Evolutionary conservation across 2,888 invertebrate species (phyloP).

Genomic region (Thelaira solivaga): DNA sequence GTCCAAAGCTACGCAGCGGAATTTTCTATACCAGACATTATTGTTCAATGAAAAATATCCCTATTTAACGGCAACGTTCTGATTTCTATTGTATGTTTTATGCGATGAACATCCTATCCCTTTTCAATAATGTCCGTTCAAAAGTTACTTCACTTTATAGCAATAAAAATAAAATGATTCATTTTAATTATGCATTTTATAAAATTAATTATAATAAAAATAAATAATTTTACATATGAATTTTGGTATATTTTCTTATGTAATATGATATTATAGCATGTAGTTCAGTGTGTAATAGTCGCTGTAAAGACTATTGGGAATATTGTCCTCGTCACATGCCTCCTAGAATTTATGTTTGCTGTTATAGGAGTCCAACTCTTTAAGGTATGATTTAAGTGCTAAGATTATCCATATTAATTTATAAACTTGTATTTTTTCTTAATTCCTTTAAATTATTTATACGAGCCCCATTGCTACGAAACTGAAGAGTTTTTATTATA

Average conservation of each 20-base stretch:
- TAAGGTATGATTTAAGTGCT: constrained; percentile 86
- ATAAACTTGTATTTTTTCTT: constrained; percentile 1
- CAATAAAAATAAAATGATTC: constrained; percentile 29
- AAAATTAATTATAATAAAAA: not conserved
- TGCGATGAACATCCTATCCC: no score
- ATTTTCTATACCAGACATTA: no score
- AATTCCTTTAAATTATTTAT: not conserved
- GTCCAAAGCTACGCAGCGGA: no score
- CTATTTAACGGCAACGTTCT: no score
- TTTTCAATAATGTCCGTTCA: no score
- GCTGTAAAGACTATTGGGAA: constrained; percentile 99
- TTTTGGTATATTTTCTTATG: constrained; percentile 33
- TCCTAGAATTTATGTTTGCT: constrained; percentile 99
- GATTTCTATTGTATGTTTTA: no score
- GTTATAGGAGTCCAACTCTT: constrained; percentile 99
- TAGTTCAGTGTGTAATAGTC: constrained; percentile 99
- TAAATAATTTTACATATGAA: constrained; percentile 4
- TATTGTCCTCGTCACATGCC: constrained; percentile 99
- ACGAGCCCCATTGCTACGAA: no score
- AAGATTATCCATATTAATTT: constrained; percentile 6
- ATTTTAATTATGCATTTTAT: not conserved
- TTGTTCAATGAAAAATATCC: no score
- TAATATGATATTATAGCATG: constrained; percentile 85
- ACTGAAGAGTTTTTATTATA: no score
- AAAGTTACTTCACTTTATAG: no score